Evolutionary conservation across 1,140 invertebrate genomes (phyloP), one percentile per base, ranked within the genome.

Genomic region (Odontomachus brunneus): DNA sequence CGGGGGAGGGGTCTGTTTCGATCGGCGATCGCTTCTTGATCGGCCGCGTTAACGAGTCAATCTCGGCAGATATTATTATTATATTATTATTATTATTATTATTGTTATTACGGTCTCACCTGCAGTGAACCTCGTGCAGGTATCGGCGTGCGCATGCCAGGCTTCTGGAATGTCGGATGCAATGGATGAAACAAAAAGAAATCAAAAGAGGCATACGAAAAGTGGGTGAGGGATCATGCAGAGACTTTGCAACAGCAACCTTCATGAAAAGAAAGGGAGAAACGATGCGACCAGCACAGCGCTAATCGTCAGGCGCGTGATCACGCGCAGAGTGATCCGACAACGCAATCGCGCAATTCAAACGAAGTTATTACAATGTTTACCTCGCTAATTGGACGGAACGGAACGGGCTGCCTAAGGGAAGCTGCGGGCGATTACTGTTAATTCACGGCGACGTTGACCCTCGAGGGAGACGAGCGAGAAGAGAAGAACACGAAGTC

Each of bases 111-210:
- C 83, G 17, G 69, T 92, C 93, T 94, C 93, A 94, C 93, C 93
- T 94, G 93, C 90, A 93, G 66, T 83, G 90, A 91, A 72, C 87
- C 91, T 91, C 90, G 85, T 84, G 89, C 91, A 91, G 92, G 91
- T 91, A 92, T 90, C 26, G 89, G 84, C 72, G 89, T 89, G 82
- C 90, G 91, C 69, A 93, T 90, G 89, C 90, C 89, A 81, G 90
- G 62, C 88, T 88, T 93, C 92, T 94, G 93, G 86, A 94, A 93
- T 89, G 84, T 91, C 71, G 90, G 85, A 89, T 89, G 88, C 80
- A 88, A 91, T 86, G 90, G 89, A 91, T 87, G 90, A 88, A 78
- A 83, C 60, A 83, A 83, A 74, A 87, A 22, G 62, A 15, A 80
- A 48, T 19, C 33, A 55, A 12, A 51, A 55, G 2, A 22, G 29